These are phyloP conservation scores for Schizaphis graminum DNA, from an alignment of 2,888 invertebrate species.

Conservation along the genomic window DNA sequence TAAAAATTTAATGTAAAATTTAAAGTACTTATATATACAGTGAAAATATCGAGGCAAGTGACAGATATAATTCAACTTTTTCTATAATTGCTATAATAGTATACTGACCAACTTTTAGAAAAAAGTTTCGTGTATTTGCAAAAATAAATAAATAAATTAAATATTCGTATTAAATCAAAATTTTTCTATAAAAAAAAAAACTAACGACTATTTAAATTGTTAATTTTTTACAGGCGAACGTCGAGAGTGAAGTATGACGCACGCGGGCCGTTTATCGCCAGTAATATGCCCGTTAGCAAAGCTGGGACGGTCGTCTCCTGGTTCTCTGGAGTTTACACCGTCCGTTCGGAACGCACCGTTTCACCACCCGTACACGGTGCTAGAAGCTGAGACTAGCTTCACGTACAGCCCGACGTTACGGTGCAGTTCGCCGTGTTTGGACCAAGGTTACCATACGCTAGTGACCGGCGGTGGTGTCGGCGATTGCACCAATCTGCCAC, in stretches of 20 bases:
- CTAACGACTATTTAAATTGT: neutral
- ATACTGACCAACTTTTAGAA: neutral
- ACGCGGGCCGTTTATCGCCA: slow-evolving; percentile 71
- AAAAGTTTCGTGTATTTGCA: too few species aligned
- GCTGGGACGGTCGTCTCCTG: slow-evolving; percentile 74
- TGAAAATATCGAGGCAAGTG: neutral
- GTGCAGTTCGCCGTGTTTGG: slow-evolving; percentile 78
- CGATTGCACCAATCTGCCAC: slow-evolving; percentile 49
- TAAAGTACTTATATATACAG: neutral
- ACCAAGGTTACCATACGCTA: slow-evolving; percentile 86
- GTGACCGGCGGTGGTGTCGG: slow-evolving; percentile 73
- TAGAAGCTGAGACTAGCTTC: slow-evolving; percentile 58
- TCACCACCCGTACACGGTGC: slow-evolving; percentile 61
- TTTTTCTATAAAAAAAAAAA: neutral
- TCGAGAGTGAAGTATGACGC: slow-evolving; percentile 42
- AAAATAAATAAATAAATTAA: neutral
- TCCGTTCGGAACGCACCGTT: slow-evolving; percentile 64
- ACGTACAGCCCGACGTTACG: slow-evolving; percentile 69
- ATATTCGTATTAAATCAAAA: neutral
- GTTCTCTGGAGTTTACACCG: slow-evolving; percentile 70
- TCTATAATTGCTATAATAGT: neutral
- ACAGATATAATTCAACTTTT: neutral
- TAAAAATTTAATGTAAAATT: too few species aligned
- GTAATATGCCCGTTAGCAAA: slow-evolving; percentile 77
- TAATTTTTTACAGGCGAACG: slow-evolving; percentile 18